phyloP scores from a whole-genome alignment of 2,888 invertebrate genomes.

The Blastobasis adustella region DNA sequence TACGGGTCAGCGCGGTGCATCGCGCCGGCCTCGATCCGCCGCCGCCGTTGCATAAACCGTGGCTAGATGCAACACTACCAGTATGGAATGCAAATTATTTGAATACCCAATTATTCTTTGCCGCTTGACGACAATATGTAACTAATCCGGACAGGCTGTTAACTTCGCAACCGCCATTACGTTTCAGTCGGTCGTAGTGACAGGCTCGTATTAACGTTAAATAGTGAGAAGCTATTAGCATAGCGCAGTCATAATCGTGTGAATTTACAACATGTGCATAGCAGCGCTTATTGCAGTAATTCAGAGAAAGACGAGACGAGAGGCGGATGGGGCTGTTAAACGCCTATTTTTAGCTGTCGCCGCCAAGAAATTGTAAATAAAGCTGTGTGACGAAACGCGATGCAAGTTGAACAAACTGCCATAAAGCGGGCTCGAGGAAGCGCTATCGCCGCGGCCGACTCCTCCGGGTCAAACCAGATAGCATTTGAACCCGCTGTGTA shows the following conservation, averaged over 20 bases:
- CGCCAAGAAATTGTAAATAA: constrained; percentile 49
- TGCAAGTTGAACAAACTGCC: constrained; percentile 64
- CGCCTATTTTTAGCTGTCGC: constrained; percentile 39
- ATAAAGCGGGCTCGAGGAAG: constrained; percentile 39
- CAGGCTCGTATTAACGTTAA: background rate
- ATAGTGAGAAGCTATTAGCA: background rate
- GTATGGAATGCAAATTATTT: constrained; percentile 10
- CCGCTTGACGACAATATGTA: background rate
- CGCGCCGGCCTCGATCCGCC: constrained; percentile 25
- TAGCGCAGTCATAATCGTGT: constrained; percentile 19
- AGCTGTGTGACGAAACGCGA: constrained; percentile 40
- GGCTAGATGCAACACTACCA: constrained; percentile 15
- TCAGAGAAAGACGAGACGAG: constrained; percentile 30
- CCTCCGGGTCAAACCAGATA: constrained; percentile 46
- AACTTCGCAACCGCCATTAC: no score
- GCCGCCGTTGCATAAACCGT: constrained; percentile 20
- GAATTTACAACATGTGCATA: constrained; percentile 29
- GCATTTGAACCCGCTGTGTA: constrained; percentile 50
- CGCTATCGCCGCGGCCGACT: constrained; percentile 30
- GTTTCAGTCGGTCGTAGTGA: background rate
- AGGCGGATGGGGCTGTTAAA: constrained; percentile 38
- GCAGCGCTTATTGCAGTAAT: constrained; percentile 24
- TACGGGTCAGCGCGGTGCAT: constrained; percentile 45
- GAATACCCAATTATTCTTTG: background rate
- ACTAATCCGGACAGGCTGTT: no score